Conservation (phyloP, 2,113 vertebrate genomes). For the Micronycteris hirsuta region DNA sequence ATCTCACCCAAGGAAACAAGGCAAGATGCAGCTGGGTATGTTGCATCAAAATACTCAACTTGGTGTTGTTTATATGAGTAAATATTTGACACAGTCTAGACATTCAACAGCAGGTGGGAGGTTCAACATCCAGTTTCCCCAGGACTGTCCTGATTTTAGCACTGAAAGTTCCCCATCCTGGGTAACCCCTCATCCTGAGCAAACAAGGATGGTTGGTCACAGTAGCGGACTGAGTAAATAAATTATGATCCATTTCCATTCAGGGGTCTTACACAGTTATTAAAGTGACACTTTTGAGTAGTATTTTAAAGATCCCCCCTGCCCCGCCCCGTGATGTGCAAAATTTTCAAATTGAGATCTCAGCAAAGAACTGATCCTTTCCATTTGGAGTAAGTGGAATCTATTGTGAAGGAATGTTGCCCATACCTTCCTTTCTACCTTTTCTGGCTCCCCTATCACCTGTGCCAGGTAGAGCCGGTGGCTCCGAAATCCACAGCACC, state of each 20-base stretch:
- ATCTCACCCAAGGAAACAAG: not conserved
- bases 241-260: not conserved
- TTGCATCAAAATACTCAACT: not conserved
- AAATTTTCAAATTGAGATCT: not conserved
- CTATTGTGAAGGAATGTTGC: not conserved
- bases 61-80: not conserved
- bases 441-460: not conserved
- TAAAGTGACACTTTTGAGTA: not conserved
- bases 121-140: not conserved
- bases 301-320: not conserved
- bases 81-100: not conserved
- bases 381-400: not conserved
- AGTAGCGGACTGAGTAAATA: not conserved
- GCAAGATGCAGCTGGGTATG: not conserved
- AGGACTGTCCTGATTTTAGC: not conserved
- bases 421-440: not conserved
- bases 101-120: not conserved
- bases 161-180: not conserved
- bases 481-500: not conserved
- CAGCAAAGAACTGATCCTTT: not conserved
- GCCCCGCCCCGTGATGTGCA: not conserved
- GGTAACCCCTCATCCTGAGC: not conserved
- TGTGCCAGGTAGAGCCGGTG: not conserved
- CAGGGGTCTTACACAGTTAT: not conserved
- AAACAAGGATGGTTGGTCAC: not conserved